Base-by-base conservation (phyloP, 2,113 vertebrate genomes). In the Cephalopterus ornatus region DNA sequence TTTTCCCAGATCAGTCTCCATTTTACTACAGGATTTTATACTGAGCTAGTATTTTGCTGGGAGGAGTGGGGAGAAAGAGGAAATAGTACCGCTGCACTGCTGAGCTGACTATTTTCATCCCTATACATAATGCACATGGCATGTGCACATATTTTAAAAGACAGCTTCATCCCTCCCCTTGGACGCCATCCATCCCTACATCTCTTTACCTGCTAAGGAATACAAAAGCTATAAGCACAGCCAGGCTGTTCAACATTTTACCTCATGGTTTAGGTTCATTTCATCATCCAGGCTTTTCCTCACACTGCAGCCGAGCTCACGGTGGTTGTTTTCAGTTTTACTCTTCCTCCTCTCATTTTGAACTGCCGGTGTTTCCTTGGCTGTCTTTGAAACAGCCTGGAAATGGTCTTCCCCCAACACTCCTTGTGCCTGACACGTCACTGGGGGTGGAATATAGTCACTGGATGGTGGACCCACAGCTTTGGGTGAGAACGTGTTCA, bases 391-490 rank as follows among this genome's bases (percentile, higher is more conserved):
- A 63, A 74, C 11, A 41, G 68, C 37, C 56, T 72, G 91, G 52
- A 55, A 88, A 44, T 5, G 22, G 8, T 33, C 78, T 44, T 44
- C 42, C 5, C 10, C 14, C 17, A 58, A 65, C 0, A 11, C 32
- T 41, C 74, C 77, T 32, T 55, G 61, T 9, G 27, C 23, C 71
- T 33, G 47, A 58, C 5, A 26, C 0, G 1, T 56, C 35, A 50
- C 0, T 1, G 41, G 6, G 22, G 97, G 97, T 53, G 97, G 95
- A 42, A 89, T 13, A 33, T 98, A 98, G 26, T 7, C 53, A 26
- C 53, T 81, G 53, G 82, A n/a, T 8, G 98, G 98, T 10, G 98
- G 98, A 30, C 93, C 97, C 17, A 91, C 16, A 22, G 97, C 92
- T 46, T 77, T 73, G 85, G 92, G 94, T 4, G 73, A 6, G 14